Percentiles rank a stretch among this genome's conserved stretches.
Conservation (phyloP, 2,113 vertebrate genomes). For the Agapornis roseicollis region DNA sequence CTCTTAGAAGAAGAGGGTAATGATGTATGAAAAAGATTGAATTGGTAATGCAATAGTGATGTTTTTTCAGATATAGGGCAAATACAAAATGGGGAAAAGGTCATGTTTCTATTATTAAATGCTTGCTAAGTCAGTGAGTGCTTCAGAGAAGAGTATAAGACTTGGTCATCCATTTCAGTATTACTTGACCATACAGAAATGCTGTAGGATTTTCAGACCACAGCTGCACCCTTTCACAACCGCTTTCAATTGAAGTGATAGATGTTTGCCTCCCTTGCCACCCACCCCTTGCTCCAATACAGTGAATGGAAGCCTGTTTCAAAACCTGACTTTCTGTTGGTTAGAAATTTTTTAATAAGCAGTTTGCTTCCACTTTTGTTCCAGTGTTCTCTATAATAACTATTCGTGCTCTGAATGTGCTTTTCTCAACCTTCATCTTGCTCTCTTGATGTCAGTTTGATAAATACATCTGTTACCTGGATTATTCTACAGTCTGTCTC, state of each 20-base stretch:
- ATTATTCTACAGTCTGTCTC: not conserved
- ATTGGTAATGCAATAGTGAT: not conserved
- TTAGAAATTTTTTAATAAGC: not conserved
- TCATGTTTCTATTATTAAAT: not conserved
- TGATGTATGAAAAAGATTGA: not conserved
- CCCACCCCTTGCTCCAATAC: fast-evolving
- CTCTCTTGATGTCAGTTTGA: not conserved
- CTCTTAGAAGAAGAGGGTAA: not conserved
- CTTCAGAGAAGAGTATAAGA: not conserved
- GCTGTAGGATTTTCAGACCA: not conserved
- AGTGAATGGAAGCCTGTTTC: not conserved
- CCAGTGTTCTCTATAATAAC: not conserved
- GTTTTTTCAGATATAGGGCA: not conserved
- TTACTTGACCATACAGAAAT: not conserved
- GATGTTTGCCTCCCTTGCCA: not conserved
- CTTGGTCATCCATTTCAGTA: not conserved
- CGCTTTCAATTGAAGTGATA: not conserved
- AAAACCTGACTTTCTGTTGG: not conserved
- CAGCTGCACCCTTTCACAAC: not conserved
- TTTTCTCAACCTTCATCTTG: not conserved
- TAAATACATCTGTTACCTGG: not conserved
- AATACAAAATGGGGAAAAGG: not conserved
- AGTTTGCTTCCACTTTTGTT: not conserved
- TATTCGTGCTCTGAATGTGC: not conserved
- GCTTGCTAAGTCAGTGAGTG: not conserved